Base-by-base conservation (phyloP, 2,113 vertebrate genomes). In the Rostratula benghalensis region DNA sequence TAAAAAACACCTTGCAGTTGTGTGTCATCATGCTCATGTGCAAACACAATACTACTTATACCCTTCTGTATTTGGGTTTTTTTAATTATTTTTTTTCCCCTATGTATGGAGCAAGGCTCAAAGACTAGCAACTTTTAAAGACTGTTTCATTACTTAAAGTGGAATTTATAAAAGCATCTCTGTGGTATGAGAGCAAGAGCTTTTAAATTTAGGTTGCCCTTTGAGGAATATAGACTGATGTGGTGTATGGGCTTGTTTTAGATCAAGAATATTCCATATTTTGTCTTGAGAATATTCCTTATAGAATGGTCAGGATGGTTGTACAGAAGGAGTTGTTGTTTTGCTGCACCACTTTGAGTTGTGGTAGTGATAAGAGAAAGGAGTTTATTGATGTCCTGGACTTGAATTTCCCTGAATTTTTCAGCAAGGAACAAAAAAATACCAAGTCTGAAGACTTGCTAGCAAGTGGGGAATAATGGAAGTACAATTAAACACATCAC, bases 31-130 rank as follows among this genome's bases (percentile, higher is more conserved):
- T 61, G 51, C 13, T 51, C 25, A 14, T 51, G 11, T 81, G 35
- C 54, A 57, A 87, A 77, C n/a, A 59, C 2, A n/a, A 50, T 82
- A 6, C 22, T 30, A 13, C 83, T 75, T 53, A 41, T 87, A 37
- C n/a, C 0, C 1, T 73, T 46, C 2, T 48, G 0, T 28, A 4
- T 50, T 23, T 39, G 8, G 3, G 2, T 15, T 15, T 53, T 1
- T 5, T 83, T 85, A 11, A 35, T 60, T 43, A 1, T 70, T 60
- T 41, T 70, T 64, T 46, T 46, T 11, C 18, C 45, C 59, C 19
- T 64, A 9, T 39, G 21, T 22, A 7, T 3, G 10, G 59, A 70
- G 10, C 3, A 2, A 46, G 8, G n/a, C 46, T 68, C 45, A 78
- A 83, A 59, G n/a, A 14, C 13, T 92, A 27, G 59, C 6, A 53